Evolutionary conservation across 1,140 invertebrate species (phyloP), one percentile per base, ranked within the genome.

Genomic region (Nephila pilipes): DNA sequence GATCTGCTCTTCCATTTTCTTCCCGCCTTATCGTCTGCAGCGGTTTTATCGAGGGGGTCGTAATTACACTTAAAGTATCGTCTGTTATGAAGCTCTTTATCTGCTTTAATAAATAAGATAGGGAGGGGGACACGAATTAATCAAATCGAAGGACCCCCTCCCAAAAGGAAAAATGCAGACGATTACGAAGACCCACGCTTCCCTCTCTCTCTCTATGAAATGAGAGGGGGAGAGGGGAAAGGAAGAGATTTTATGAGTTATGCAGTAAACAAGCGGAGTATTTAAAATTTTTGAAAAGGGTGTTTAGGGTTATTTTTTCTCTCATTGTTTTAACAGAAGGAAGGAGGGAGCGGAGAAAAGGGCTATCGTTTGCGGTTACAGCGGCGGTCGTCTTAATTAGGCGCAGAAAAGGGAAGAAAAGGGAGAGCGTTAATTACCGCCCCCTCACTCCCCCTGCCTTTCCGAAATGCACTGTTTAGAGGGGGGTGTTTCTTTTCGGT

Each of bases 211-310:
- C 65, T 18, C 2, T 1, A 16, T 1, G 4, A 5, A 46, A 5
- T 38, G 29, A 29, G 25, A 10, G 25, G 65, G 25, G 0, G 25
- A 4, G 63, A 12, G 29, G 25, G 29, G 69, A 4, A 25, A 3
- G 18, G 29, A 25, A 32, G 69, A 20, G 69, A 46, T 55, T 81
- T 81, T 81, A 81, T 81, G 80, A 81, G 80, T 81, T 81, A 81
- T 54, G 80, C 38, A 46, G 80, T 55, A 81, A 81, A 81, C 80
- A 81, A 81, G 80, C 46, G 69, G 18, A 75, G 69, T 75, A 46
- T 55, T 81, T 81, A 54, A 81, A 81, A 81, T 81, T 81, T 81
- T 81, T 55, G 80, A 81, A 81, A 81, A 75, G 69, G 14, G 3
- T 75, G 69, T 75, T 75, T 36, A 75, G 69, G 36, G 69, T 20